Conservation (phyloP, 2,888 invertebrate genomes). For the Lutraria lutraria region DNA sequence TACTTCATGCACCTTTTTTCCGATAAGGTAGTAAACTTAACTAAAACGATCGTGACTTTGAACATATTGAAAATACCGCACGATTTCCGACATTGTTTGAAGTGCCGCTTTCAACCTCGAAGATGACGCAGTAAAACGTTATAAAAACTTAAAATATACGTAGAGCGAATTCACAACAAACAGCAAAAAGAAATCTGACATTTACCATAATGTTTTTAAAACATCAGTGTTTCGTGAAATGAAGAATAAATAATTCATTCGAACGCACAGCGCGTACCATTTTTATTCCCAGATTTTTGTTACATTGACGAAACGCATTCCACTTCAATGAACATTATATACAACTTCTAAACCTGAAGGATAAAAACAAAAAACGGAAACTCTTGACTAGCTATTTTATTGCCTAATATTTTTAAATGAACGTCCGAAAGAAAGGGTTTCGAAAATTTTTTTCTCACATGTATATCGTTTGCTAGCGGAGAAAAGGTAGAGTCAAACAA, state of each 20-base stretch:
- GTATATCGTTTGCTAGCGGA: too few relatives aligned
- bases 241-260: conserved; percentile 3
- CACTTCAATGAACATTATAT: background rate
- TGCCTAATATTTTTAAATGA: too few relatives aligned
- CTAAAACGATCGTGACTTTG: background rate
- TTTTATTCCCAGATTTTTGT: conserved; percentile 8
- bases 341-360: background rate
- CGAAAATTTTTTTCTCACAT: too few relatives aligned
- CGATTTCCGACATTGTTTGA: background rate
- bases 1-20: too few relatives aligned
- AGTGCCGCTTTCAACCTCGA: background rate
- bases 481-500: too few relatives aligned
- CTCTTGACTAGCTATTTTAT: too few relatives aligned
- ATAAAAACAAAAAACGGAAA: too few relatives aligned
- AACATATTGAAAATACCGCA: background rate
- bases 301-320: background rate
- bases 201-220: conserved; percentile 15
- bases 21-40: background rate
- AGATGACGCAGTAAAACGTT: background rate
- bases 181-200: background rate
- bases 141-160: background rate
- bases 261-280: background rate
- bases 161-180: background rate
- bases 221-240: background rate
- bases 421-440: too few relatives aligned